Base-by-base conservation (phyloP, 1,140 invertebrate species). In the Physella acuta region DNA sequence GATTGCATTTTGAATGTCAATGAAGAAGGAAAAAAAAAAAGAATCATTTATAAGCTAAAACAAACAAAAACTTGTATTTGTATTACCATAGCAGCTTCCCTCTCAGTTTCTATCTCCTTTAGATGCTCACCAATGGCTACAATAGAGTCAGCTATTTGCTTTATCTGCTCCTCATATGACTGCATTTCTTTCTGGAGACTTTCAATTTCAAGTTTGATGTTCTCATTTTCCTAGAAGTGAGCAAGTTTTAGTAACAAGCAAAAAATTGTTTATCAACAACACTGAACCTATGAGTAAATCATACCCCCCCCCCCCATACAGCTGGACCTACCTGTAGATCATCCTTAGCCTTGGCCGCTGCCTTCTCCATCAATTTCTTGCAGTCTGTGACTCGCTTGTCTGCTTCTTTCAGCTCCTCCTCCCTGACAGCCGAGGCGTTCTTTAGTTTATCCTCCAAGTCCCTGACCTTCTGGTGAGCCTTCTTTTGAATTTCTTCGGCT, bases 361-460 rank as follows among this genome's bases (percentile, higher is more conserved):
- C 92, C 63, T 90, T 88, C 33, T 92, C 91, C 0, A 91, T 79
- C 58, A 77, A 77, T 66, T 83, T 83, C 73, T 83, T 83, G 17
- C 74, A 70, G 52, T 76, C 73, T 1, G 71, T 71, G 20, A 84
- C 71, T 34, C 71, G 74, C 37, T 77, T 61, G 80, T 93, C 89
- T 0, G 90, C 91, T 60, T 89, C 85, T 80, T 93, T 92, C 4
- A 93, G 79, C 79, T 91, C 91, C 79, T 90, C 89, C 70, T 95
- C 93, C 33, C 91, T 79, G 16, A 93, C 89, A 8, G 90, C 90
- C 76, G 92, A 90, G 0, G 91, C 88, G 86, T 95, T 92, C 75
- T 91, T 91, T 39, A 94, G 88, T 81, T 94, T 94, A 51, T 84
- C 80, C 77, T 94, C 90, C 3, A 97, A 82, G 63, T 93, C 90